Evolutionary conservation across 2,113 vertebrate genomes (phyloP).

Genomic region (Podarcis muralis): DNA sequence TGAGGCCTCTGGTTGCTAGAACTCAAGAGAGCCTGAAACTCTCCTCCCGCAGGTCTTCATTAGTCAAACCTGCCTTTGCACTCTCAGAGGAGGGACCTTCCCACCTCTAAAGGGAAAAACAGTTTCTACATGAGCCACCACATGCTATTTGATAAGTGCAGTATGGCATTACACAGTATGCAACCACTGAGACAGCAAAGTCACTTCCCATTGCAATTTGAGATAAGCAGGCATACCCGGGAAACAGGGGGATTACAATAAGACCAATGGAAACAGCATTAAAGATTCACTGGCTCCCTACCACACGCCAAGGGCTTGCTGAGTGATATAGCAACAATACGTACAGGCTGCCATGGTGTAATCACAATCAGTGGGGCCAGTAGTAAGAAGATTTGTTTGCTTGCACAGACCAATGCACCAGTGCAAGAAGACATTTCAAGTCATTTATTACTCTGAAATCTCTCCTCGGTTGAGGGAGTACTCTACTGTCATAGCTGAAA

Average conservation of each 20-base stretch:
- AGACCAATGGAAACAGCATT: constrained; percentile 63
- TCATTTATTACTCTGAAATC: background rate
- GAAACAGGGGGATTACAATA: constrained; percentile 42
- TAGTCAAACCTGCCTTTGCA: background rate
- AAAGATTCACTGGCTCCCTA: constrained; percentile 58
- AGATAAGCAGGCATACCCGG: background rate
- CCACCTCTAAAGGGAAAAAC: background rate
- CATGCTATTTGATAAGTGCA: constrained; percentile 16
- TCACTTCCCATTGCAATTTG: constrained; percentile 11
- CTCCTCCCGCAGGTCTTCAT: background rate
- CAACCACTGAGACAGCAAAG: background rate
- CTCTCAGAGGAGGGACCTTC: background rate
- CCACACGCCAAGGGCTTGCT: background rate
- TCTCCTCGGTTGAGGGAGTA: background rate
- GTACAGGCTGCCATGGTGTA: constrained; percentile 31
- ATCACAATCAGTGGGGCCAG: constrained; percentile 4
- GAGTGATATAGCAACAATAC: constrained; percentile 36
- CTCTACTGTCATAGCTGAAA: background rate
- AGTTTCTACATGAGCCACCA: background rate
- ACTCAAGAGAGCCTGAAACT: background rate
- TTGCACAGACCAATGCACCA: background rate
- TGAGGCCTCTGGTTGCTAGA: background rate
- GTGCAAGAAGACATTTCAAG: background rate
- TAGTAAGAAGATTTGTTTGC: background rate
- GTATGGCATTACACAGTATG: background rate